These are phyloP conservation scores for Eulemur mongoz DNA, from an alignment of 2,797 vertebrate genomes.

Conservation along the genomic window DNA sequence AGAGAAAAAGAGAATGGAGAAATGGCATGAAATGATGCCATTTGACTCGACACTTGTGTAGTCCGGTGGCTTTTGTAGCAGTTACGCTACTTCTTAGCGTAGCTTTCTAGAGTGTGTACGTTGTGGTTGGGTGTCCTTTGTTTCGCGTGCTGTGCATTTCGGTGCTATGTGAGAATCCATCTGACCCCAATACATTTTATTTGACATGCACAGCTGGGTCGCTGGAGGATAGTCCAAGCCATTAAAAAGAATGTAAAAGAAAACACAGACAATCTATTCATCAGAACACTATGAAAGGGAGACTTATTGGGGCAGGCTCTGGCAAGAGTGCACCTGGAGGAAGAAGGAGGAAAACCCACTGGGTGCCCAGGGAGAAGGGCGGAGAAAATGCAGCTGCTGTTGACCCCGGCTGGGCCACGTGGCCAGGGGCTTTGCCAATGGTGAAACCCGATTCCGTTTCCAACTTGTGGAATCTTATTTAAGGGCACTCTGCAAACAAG, in stretches of 20 bases:
- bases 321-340: constrained; percentile 43
- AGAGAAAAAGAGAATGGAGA: not conserved
- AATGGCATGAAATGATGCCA: not conserved
- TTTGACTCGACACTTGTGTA: not conserved
- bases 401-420: not conserved
- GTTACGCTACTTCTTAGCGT: not conserved
- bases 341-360: not conserved
- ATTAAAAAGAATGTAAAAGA: constrained; percentile 69
- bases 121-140: constrained; percentile 29
- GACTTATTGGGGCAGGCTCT: constrained; percentile 32
- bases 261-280: constrained; percentile 69
- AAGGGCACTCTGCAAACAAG: not conserved
- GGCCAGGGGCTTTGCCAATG: not conserved
- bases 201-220: constrained; percentile 74
- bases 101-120: not conserved
- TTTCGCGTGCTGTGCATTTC: not conserved
- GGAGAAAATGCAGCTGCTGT: constrained; percentile 35
- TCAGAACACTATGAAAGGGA: constrained; percentile 54
- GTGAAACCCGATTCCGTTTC: not conserved
- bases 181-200: constrained; percentile 71
- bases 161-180: constrained; percentile 35
- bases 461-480: not conserved
- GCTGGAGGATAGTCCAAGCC: constrained; percentile 46
- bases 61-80: not conserved
- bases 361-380: not conserved